Evolutionary conservation across 2,888 invertebrate genomes (phyloP), one percentile per base, ranked within the genome.

Genomic region (Apodemia zela): DNA sequence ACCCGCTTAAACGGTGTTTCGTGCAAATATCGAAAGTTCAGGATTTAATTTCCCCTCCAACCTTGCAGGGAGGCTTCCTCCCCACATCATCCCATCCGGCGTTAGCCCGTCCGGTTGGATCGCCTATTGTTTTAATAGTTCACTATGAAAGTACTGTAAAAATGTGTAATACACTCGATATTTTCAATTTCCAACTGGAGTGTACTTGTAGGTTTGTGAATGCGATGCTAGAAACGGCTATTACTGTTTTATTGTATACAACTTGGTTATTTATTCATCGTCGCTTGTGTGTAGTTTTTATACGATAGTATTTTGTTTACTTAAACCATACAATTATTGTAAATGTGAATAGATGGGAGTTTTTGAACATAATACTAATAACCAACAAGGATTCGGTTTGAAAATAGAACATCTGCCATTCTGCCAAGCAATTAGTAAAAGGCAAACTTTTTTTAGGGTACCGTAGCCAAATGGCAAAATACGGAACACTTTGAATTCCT

Each of bases 1-100:
- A 69, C 71, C 71, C 70, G 68, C 71, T 74, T 78, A 74, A 76
- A 65, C 65, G 67, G 62, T 63, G 63, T 60, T 60, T 63, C 61
- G 72, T 78, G 75, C 78, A 79, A 78, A 79, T 77, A 79, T 80
- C 75, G 76, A 79, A 79, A 82, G 79, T 82, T 82, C 72, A 71
- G 76, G 72, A 75, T 79, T 81, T 78, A 76, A 79, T 81, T 80
- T 80, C 80, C 81, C 75, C 66, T 65, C 62, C 65, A 51, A 51
- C 67, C 62, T 42, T 60, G 59, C 57, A 65, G 63, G 66, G 63
- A 65, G 69, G 61, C 49, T 49, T 25, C 54, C 25, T 42, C 42
- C 54, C 54, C 65, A 63, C 67, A 66, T 59, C 63, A 64, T 62
- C 67, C 66, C 67, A 65, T 66, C 67, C 68, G 68, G 69, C 63